A percentile compares a stretch with the other conserved stretches of the same genome.
These are phyloP conservation scores for Achatina immaculata DNA, from an alignment of 1,140 invertebrate genomes.

Conservation along the genomic window DNA sequence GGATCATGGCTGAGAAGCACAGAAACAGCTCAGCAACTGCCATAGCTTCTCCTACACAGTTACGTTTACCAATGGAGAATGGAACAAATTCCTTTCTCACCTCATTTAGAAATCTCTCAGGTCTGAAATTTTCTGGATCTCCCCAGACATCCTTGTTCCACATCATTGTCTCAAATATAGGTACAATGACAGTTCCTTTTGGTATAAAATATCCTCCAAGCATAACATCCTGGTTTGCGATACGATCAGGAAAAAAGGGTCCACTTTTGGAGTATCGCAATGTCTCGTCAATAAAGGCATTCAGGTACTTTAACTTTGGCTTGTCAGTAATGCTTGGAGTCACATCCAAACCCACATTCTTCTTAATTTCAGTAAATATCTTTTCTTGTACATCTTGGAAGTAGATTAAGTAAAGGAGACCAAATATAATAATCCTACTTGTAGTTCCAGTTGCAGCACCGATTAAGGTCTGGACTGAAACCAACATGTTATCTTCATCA, in stretches of 20 bases:
- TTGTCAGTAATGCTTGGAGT: constrained; percentile 66
- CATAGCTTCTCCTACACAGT: not conserved
- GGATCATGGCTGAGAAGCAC: not conserved
- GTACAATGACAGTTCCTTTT: constrained; percentile 57
- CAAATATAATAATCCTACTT: constrained; percentile 73
- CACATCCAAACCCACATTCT: constrained; percentile 81
- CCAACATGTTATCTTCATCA: constrained; percentile 38
- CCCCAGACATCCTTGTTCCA: constrained; percentile 74
- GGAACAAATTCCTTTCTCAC: constrained; percentile 33
- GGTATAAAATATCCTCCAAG: constrained; percentile 64
- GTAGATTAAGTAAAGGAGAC: constrained; percentile 83
- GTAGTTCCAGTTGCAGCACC: constrained; percentile 50
- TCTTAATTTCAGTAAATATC: constrained; percentile 88
- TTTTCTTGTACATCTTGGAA: constrained; percentile 81
- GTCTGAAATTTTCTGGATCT: constrained; percentile 79
- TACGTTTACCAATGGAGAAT: constrained; percentile 26
- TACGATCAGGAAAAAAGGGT: constrained; percentile 64
- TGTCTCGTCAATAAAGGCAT: constrained; percentile 47
- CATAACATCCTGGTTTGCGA: constrained; percentile 48
- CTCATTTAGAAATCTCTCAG: constrained; percentile 74
- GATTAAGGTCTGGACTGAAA: constrained; percentile 39
- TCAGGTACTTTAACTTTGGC: constrained; percentile 42
- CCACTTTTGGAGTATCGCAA: constrained; percentile 39
- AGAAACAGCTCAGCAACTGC: not conserved
- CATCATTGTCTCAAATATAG: constrained; percentile 59